Conservation (phyloP, 2,113 vertebrate species). For the Hylia prasina region DNA sequence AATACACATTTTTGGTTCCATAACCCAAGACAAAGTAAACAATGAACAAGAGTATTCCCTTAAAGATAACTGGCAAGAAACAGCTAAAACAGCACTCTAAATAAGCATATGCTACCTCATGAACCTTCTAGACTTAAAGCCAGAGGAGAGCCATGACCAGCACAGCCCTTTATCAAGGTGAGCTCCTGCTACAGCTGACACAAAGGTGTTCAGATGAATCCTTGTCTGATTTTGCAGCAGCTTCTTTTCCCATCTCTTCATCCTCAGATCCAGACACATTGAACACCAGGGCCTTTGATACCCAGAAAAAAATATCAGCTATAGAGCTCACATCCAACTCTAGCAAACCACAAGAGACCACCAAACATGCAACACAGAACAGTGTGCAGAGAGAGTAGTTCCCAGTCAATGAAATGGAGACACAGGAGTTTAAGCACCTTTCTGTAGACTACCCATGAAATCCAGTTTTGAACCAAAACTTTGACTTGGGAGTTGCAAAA, state of each 20-base stretch:
- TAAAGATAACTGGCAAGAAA: background rate
- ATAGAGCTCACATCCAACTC: background rate
- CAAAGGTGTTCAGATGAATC: background rate
- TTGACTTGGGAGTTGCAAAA: background rate
- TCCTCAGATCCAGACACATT: background rate
- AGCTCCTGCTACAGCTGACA: background rate
- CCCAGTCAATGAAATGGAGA: background rate
- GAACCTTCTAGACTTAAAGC: background rate
- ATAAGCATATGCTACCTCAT: background rate
- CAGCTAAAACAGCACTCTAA: slow-evolving; percentile 11
- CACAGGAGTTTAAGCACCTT: background rate
- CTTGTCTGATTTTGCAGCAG: background rate
- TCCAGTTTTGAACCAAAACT: background rate
- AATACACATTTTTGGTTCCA: too few species aligned
- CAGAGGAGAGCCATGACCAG: background rate
- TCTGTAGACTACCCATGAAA: background rate
- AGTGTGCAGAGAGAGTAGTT: background rate
- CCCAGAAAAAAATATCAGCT: background rate
- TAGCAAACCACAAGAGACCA: background rate
- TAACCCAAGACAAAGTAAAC: too few species aligned
- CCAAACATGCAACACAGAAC: background rate
- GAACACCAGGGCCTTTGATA: background rate
- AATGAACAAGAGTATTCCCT: background rate
- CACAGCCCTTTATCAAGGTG: background rate
- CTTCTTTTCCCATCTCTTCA: background rate